These are phyloP conservation scores for Mycteria americana DNA, from an alignment of 2,797 vertebrate species.

Conservation along the genomic window DNA sequence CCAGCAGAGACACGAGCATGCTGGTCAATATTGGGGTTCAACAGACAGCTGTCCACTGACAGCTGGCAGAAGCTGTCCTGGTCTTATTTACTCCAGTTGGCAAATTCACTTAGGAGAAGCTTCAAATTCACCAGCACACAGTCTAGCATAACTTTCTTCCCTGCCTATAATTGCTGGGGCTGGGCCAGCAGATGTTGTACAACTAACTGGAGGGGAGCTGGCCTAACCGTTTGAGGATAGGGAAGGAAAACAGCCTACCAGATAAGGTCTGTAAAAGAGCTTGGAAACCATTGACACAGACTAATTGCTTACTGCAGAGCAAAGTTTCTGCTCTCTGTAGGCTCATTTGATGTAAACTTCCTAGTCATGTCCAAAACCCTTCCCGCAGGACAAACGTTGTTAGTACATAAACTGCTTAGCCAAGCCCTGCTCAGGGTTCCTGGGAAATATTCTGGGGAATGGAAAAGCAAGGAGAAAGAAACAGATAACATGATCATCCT, in stretches of 20 bases:
- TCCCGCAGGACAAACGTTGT: neutral
- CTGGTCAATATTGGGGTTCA: neutral
- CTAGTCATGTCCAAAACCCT: neutral
- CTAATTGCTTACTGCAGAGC: constrained; percentile 18
- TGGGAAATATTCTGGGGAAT: neutral
- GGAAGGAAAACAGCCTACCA: constrained; percentile 21
- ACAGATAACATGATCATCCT: neutral
- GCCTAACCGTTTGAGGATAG: neutral
- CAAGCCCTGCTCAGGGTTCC: neutral
- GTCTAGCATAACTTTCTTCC: neutral
- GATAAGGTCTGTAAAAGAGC: neutral
- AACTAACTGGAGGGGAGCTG: neutral
- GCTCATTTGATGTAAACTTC: constrained; percentile 14
- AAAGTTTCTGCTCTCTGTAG: neutral
- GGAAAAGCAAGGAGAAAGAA: neutral
- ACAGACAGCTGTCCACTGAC: neutral
- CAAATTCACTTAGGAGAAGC: neutral
- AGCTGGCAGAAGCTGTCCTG: neutral
- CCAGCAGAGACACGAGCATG: fast-evolving
- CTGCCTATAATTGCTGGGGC: neutral
- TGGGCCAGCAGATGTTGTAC: constrained; percentile 20
- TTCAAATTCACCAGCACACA: neutral
- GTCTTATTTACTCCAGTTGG: neutral
- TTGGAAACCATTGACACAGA: neutral
- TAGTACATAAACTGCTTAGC: neutral